Evolutionary conservation across 2,113 vertebrate species (phyloP).

Genomic region (Penelope pileata): DNA sequence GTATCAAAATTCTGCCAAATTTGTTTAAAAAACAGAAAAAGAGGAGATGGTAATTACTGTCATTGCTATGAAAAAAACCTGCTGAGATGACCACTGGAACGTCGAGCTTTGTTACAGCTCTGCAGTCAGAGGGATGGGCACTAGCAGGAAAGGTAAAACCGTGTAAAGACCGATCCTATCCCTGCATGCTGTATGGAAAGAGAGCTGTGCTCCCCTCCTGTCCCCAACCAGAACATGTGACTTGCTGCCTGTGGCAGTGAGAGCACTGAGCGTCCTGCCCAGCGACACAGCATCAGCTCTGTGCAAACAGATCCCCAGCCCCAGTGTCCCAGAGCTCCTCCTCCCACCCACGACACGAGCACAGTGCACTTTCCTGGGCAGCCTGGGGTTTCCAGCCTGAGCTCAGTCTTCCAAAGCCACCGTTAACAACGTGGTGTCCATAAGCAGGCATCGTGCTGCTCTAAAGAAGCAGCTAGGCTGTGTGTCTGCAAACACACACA

Average conservation of each 20-base stretch:
- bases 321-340: no score
- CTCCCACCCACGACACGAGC: background rate
- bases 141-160: background rate
- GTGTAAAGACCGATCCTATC: background rate
- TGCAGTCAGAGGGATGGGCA: background rate
- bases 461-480: background rate
- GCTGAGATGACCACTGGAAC: background rate
- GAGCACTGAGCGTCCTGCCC: background rate
- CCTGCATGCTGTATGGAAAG: fast-evolving
- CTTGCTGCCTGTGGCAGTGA: background rate
- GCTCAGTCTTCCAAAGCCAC: background rate
- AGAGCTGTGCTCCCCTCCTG: background rate
- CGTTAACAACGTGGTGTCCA: fast-evolving
- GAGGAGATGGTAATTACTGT: slow-evolving; percentile 8
- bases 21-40: slow-evolving; percentile 3
- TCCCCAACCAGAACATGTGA: background rate
- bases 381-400: background rate
- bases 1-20: slow-evolving; percentile 28
- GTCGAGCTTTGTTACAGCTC: background rate
- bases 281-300: fast-evolving
- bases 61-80: background rate
- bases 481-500: fast-evolving
- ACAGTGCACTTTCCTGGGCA: no score
- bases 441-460: fast-evolving
- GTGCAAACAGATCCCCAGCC: background rate